A percentile compares a stretch with the other conserved stretches of the same genome.
Conservation (phyloP, 2,888 invertebrate species). For the Tetropium fuscum region DNA sequence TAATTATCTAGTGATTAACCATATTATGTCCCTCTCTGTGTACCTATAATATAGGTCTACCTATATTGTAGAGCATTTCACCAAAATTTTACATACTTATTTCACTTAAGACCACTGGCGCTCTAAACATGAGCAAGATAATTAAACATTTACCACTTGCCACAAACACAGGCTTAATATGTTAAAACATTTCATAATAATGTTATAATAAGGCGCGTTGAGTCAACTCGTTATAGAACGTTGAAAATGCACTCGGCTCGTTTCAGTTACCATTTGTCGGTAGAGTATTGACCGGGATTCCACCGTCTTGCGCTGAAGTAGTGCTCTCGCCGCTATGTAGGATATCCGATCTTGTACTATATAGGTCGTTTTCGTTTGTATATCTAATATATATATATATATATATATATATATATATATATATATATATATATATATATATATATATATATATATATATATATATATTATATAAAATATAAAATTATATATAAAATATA, state of each 20-base stretch:
- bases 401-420: too few species aligned
- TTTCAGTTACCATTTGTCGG: constrained; percentile 28
- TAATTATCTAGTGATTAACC: constrained; percentile 35
- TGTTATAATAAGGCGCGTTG: constrained; percentile 5
- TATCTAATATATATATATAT: too few species aligned
- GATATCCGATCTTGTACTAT: constrained; percentile 31
- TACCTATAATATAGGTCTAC: background rate
- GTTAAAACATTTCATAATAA: background rate
- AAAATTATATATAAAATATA: too few species aligned
- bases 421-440: too few species aligned
- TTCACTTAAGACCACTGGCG: background rate
- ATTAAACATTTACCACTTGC: constrained; percentile 12
- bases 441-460: too few species aligned
- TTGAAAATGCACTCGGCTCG: constrained; percentile 27
- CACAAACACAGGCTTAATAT: constrained; percentile 1
- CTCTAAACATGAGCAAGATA: background rate
- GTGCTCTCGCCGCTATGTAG: constrained; percentile 39
- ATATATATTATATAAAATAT: too few species aligned
- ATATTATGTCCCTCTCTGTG: constrained; percentile 22
- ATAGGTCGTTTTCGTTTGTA: background rate
- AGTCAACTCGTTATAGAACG: constrained; percentile 14
- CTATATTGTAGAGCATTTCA: constrained; percentile 10
- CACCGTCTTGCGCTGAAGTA: constrained; percentile 46
- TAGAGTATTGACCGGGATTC: constrained; percentile 49
- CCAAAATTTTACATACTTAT: background rate